Conservation (phyloP, 2,888 invertebrate genomes). For the Asteroscopus sphinx region DNA sequence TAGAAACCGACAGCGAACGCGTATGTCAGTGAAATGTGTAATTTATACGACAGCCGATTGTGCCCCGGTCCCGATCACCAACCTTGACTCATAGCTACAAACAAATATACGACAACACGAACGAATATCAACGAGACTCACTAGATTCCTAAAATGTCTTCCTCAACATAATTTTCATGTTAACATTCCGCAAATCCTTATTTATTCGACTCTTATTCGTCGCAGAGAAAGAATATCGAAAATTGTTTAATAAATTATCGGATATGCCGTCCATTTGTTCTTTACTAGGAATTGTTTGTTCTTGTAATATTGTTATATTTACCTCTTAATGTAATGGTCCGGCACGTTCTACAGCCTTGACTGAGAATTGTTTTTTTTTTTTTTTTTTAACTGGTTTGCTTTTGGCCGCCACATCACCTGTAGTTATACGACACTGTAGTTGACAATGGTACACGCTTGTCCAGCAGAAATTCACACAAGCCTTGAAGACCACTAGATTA, state of each 20-base stretch:
- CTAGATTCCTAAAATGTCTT: slow-evolving; percentile 53
- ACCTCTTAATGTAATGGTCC: slow-evolving; percentile 48
- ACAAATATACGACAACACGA: slow-evolving; percentile 53
- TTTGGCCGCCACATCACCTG: no score
- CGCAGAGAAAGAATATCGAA: slow-evolving; percentile 34
- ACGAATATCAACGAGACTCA: slow-evolving; percentile 48
- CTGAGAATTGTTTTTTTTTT: no score
- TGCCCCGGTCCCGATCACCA: slow-evolving; percentile 51
- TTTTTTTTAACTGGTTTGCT: no score
- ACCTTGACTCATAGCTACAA: slow-evolving; percentile 47
- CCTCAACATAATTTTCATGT: slow-evolving; percentile 57
- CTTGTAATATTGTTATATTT: slow-evolving; percentile 48
- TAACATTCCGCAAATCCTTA: slow-evolving; percentile 60
- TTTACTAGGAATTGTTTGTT: slow-evolving; percentile 34
- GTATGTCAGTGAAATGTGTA: slow-evolving; percentile 57
- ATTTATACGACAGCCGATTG: slow-evolving; percentile 59
- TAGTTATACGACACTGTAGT: no score
- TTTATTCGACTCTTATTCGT: slow-evolving; percentile 55
- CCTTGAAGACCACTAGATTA: no score
- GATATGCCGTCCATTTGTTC: slow-evolving; percentile 41
- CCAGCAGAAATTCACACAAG: no score
- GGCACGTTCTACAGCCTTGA: slow-evolving; percentile 42
- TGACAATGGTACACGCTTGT: no score
- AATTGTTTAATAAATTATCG: slow-evolving; percentile 51
- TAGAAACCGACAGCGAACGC: slow-evolving; percentile 43